A percentile compares a stretch with the other conserved stretches of the same genome.
Conservation (phyloP, 2,888 invertebrate genomes). For the Tridacna crocea region DNA sequence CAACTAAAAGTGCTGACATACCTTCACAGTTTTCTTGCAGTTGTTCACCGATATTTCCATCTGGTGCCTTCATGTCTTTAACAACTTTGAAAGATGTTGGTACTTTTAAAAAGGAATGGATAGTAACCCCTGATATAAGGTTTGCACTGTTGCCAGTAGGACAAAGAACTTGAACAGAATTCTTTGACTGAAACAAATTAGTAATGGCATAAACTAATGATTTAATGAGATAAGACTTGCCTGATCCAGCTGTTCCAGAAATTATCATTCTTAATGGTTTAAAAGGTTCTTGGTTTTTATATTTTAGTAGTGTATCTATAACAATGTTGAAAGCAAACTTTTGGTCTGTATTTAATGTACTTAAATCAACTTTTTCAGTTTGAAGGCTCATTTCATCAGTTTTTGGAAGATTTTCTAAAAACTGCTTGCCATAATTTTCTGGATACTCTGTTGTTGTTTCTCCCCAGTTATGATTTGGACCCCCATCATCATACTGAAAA, state of each 20-base stretch:
- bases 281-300: background rate
- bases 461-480: background rate
- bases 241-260: slow-evolving; percentile 48
- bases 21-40: slow-evolving; percentile 54
- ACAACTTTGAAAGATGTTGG: slow-evolving; percentile 35
- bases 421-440: slow-evolving; percentile 12
- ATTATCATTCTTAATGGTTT: slow-evolving; percentile 38
- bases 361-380: background rate
- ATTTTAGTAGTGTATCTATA: slow-evolving; percentile 31
- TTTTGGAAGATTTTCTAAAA: slow-evolving; percentile 14
- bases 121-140: too few species aligned
- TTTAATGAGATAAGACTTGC: slow-evolving; percentile 41
- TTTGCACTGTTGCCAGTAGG: too few species aligned
- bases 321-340: slow-evolving; percentile 35
- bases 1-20: slow-evolving; percentile 53
- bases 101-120: slow-evolving; percentile 61
- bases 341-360: slow-evolving; percentile 16
- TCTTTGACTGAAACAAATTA: slow-evolving; percentile 17
- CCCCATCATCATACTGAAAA: slow-evolving; percentile 23
- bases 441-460: background rate
- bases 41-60: slow-evolving; percentile 46
- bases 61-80: slow-evolving; percentile 53
- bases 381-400: background rate
- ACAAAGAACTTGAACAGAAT: slow-evolving; percentile 51
- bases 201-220: slow-evolving; percentile 27